Percentiles rank a stretch among this genome's conserved stretches.
Evolutionary conservation across 1,140 invertebrate genomes (phyloP).

Genomic region (Drosophila nebulosa): DNA sequence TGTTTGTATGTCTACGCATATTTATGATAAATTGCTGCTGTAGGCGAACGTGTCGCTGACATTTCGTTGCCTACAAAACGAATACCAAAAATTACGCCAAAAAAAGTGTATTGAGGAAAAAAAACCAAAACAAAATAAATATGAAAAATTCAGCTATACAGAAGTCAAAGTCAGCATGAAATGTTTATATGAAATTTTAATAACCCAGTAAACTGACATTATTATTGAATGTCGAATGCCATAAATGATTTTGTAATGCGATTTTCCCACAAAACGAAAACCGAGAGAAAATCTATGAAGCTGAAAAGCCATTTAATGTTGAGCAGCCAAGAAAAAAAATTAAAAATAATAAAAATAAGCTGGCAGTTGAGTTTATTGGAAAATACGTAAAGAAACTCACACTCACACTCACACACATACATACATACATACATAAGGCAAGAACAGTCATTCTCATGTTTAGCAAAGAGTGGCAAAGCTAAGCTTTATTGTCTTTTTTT

Average conservation of each 20-base stretch:
- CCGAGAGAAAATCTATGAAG: conserved; percentile 35
- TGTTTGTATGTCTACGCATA: conserved; percentile 46
- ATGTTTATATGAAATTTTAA: conserved; percentile 70
- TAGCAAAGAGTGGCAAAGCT: conserved; percentile 19
- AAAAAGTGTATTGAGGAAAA: conserved; percentile 11
- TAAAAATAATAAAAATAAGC: conserved; percentile 38
- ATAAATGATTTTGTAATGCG: conserved; percentile 59
- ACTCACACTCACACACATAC: conserved; percentile 19
- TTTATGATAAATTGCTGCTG: conserved; percentile 73
- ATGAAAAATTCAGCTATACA: background rate
- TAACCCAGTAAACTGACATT: conserved; percentile 67
- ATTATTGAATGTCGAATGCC: conserved; percentile 60
- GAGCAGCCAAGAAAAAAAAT: conserved; percentile 11
- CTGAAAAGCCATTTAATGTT: conserved; percentile 66
- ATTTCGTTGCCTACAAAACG: conserved; percentile 64
- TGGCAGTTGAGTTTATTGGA: conserved; percentile 63
- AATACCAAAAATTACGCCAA: conserved; percentile 6
- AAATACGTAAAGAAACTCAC: conserved; percentile 38
- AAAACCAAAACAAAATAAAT: conserved; percentile 26
- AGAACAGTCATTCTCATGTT: conserved; percentile 3
- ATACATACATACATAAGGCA: background rate
- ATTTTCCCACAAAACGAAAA: background rate
- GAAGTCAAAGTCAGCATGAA: conserved; percentile 31
- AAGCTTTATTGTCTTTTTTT: conserved; percentile 68
- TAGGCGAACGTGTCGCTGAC: conserved; percentile 68